Conservation (phyloP, 2,113 vertebrate species). For the Paradisaea rubra region DNA sequence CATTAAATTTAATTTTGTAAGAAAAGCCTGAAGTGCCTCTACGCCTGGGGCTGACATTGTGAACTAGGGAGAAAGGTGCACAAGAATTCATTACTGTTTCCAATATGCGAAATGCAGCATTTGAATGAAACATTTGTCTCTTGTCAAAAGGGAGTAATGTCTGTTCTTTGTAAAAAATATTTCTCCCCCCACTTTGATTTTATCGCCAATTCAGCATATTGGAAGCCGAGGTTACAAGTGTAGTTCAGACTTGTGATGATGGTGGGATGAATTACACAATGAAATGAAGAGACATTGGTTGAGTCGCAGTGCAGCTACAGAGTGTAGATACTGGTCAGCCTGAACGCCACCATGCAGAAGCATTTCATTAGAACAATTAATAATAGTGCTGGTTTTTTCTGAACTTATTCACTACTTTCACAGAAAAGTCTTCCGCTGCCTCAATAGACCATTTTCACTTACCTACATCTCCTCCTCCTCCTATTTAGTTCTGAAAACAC, state of each 20-base stretch:
- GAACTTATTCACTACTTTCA: not conserved
- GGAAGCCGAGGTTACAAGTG: not conserved
- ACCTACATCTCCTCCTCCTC: not conserved
- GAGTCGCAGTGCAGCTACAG: not conserved
- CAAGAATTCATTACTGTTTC: conserved; percentile 93
- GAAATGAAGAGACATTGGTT: not conserved
- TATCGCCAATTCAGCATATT: conserved; percentile 59
- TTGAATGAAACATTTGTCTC: conserved; percentile 99
- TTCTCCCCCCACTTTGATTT: conserved; percentile 56
- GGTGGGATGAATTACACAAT: not conserved
- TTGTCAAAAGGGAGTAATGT: conserved; percentile 87
- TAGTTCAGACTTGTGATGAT: not conserved
- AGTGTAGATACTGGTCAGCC: not conserved
- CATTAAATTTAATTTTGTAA: conserved; percentile 98
- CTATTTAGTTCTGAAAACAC: not conserved
- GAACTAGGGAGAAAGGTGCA: conserved; percentile 81
- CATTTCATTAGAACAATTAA: not conserved
- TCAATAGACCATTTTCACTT: fast-evolving
- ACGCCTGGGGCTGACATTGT: conserved; percentile 81
- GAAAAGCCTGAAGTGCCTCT: conserved; percentile 75
- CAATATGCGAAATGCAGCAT: conserved; percentile 96
- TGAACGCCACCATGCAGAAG: not conserved
- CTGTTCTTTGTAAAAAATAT: conserved; percentile 71
- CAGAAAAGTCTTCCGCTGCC: not conserved
- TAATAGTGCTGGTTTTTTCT: not conserved